Percentiles rank a stretch among this genome's conserved stretches.
These are phyloP conservation scores for Timema podura DNA, from an alignment of 2,888 invertebrate genomes.

Conservation along the genomic window DNA sequence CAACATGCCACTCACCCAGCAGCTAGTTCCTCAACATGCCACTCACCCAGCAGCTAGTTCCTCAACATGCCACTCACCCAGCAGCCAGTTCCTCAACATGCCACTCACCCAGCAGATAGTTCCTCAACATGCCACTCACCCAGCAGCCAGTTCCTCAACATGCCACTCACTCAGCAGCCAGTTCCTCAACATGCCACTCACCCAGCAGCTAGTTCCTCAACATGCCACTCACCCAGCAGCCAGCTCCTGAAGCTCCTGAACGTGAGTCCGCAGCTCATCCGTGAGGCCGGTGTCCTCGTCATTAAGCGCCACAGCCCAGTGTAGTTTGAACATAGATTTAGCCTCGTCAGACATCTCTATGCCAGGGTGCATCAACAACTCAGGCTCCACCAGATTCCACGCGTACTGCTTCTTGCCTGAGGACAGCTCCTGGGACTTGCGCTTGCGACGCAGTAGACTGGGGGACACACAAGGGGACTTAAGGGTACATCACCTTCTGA, in stretches of 20 bases:
- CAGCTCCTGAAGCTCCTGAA: slow-evolving; percentile 46
- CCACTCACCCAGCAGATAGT: slow-evolving; percentile 47
- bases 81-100: slow-evolving; percentile 43
- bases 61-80: slow-evolving; percentile 47
- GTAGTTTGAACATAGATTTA: slow-evolving; percentile 47
- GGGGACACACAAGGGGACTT: slow-evolving; percentile 16
- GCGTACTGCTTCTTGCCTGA: slow-evolving; percentile 36
- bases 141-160: slow-evolving; percentile 43
- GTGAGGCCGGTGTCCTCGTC: slow-evolving; percentile 39
- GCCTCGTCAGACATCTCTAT: slow-evolving; percentile 36
- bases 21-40: slow-evolving; percentile 41
- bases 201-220: slow-evolving; percentile 44
- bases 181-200: slow-evolving; percentile 41
- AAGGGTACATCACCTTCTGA: no score
- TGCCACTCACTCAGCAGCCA: slow-evolving; percentile 47
- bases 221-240: slow-evolving; percentile 46
- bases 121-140: slow-evolving; percentile 46
- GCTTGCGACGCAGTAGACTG: slow-evolving; percentile 43
- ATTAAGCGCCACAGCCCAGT: slow-evolving; percentile 49
- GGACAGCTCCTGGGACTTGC: slow-evolving; percentile 44
- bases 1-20: slow-evolving; percentile 46
- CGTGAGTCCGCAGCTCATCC: slow-evolving; percentile 44
- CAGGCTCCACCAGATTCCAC: slow-evolving; percentile 43
- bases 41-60: slow-evolving; percentile 47
- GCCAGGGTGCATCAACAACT: slow-evolving; percentile 44